Evolutionary conservation across 2,888 invertebrate species (phyloP).

Genomic region (Drosophila anomelani): DNA sequence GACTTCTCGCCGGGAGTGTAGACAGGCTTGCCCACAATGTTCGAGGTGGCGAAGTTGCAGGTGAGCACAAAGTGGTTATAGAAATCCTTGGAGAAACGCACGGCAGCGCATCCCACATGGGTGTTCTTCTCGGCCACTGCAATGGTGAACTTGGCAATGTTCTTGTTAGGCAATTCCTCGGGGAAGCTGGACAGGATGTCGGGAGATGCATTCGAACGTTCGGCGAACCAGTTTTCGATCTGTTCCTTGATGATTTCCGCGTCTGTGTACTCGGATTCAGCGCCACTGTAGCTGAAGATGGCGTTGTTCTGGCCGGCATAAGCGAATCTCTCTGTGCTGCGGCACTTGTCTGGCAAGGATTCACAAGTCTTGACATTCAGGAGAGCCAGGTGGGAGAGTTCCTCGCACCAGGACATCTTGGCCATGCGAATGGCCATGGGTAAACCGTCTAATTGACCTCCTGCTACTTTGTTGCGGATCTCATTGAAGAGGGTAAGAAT

Average conservation of each 20-base stretch:
- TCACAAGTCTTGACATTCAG: conserved; percentile 51
- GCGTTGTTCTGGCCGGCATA: conserved; percentile 54
- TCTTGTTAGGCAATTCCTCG: conserved; percentile 47
- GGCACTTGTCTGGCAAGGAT: conserved; percentile 49
- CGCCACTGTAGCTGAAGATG: conserved; percentile 51
- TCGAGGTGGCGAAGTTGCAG: conserved; percentile 53
- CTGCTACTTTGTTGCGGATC: conserved; percentile 48
- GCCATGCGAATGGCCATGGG: conserved; percentile 55
- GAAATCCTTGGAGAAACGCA: conserved; percentile 36
- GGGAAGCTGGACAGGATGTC: conserved; percentile 48
- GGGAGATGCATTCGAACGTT: conserved; percentile 36
- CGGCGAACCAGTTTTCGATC: conserved; percentile 53
- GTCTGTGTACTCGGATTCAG: conserved; percentile 47
- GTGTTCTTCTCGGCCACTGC: conserved; percentile 54
- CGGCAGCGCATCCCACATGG: conserved; percentile 54
- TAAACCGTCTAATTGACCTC: conserved; percentile 27
- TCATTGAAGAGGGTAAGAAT: conserved; percentile 48
- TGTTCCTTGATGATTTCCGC: conserved; percentile 51
- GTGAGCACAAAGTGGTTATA: conserved; percentile 52
- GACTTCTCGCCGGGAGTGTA: conserved; percentile 51
- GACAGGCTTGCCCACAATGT: conserved; percentile 47
- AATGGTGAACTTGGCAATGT: conserved; percentile 52
- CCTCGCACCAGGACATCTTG: conserved; percentile 57
- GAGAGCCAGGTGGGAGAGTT: conserved; percentile 45
- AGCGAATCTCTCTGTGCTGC: conserved; percentile 53